These are phyloP conservation scores for Leptopilina clavipes DNA, from an alignment of 1,140 invertebrate genomes.

Conservation along the genomic window DNA sequence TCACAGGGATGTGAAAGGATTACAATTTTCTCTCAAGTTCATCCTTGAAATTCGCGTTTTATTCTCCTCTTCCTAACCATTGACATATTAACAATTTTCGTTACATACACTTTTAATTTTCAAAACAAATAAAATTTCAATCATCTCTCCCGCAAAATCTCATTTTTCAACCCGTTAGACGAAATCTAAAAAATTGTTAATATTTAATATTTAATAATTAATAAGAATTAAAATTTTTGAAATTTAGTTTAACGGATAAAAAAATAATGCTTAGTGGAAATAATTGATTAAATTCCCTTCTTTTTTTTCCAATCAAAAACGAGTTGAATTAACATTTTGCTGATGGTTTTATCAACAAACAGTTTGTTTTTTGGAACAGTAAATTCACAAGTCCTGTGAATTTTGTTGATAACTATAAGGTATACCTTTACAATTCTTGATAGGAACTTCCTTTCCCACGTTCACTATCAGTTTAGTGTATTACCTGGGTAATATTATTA, in stretches of 20 bases:
- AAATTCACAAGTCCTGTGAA: conserved; percentile 4
- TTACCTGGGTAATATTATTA: conserved; percentile 52
- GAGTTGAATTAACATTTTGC: background rate
- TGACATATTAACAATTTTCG: conserved; percentile 6
- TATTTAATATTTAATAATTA: too few species aligned
- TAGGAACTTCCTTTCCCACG: conserved; percentile 67
- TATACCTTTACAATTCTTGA: conserved; percentile 44
- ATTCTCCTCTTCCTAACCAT: background rate
- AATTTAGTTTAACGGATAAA: too few species aligned
- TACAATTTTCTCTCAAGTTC: conserved; percentile 31
- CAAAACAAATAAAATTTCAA: too few species aligned
- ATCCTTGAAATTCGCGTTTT: conserved; percentile 14
- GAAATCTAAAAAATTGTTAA: too few species aligned
- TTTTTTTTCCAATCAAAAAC: background rate
- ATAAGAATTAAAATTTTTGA: too few species aligned
- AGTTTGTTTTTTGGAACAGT: background rate
- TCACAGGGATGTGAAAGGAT: conserved; percentile 30
- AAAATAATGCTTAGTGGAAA: too few species aligned
- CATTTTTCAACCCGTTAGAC: too few species aligned
- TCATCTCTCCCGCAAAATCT: too few species aligned
- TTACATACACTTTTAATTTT: too few species aligned
- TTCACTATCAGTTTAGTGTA: conserved; percentile 57
- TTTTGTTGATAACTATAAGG: conserved; percentile 22
- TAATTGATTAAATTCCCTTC: too few species aligned
- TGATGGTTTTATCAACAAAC: background rate